Evolutionary conservation across 2,113 vertebrate genomes (phyloP).

Genomic region (Psilopsiagon aurifrons): DNA sequence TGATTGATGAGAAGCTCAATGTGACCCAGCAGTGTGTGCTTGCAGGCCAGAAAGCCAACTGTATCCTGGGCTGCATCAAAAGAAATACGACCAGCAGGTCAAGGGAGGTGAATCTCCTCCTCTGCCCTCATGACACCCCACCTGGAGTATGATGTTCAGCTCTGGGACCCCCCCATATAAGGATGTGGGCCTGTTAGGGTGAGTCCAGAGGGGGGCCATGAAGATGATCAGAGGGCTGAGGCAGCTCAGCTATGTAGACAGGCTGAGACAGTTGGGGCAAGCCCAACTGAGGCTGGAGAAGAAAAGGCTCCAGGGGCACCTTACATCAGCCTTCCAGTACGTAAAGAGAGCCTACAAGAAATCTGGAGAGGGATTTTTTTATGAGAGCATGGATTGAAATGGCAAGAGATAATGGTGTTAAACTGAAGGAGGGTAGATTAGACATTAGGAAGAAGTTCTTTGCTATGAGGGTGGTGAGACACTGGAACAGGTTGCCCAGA

Average conservation of each 20-base stretch:
- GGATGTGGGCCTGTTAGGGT: neutral
- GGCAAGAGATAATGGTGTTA: neutral
- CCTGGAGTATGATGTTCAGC: neutral
- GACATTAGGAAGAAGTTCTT: neutral
- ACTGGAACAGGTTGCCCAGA: neutral
- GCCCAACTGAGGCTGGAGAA: neutral
- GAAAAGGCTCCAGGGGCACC: neutral
- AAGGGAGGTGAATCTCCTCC: neutral
- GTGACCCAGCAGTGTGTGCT: neutral
- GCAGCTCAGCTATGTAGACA: neutral
- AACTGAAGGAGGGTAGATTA: neutral
- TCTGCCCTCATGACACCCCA: neutral
- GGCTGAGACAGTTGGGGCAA: neutral
- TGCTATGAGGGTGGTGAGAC: neutral
- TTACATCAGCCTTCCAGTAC: neutral
- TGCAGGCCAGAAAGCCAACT: neutral
- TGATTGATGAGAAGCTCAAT: neutral
- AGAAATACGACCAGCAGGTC: neutral
- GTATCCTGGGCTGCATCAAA: neutral
- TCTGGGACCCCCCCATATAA: neutral
- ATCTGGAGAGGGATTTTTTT: neutral
- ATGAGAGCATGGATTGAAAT: neutral
- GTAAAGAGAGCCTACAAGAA: neutral
- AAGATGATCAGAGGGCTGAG: too few relatives aligned
- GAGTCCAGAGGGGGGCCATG: neutral